Evolutionary conservation across 1,140 invertebrate species (phyloP), one percentile per base, ranked within the genome.

Genomic region (Holotrichia oblita): DNA sequence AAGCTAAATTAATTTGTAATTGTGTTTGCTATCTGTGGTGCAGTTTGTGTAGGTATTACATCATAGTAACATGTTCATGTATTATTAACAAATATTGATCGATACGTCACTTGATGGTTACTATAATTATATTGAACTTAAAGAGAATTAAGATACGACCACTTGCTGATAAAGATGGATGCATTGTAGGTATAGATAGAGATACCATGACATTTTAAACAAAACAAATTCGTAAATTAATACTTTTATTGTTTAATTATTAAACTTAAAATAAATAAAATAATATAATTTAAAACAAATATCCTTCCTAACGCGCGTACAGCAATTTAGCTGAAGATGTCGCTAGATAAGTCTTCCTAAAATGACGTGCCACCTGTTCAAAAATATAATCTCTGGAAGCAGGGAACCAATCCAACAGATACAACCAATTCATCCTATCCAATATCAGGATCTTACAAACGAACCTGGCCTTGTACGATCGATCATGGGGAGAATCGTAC

Each of bases 381-480:
- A 17, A 64, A 27, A 81, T 81, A n/a, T 79, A 61, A 9, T 81
- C 61, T 3, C 41, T 44, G 6, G 79, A 75, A 12, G 80, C 80
- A 17, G 80, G 80, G 69, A 80, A 81, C 42, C 72, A 81, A 14
- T 78, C 59, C 42, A 80, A 64, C 8, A 81, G 72, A 75, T 79
- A 79, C 24, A 27, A 14, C 80, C 80, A 81, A 3, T 80, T 40
- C 6, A 42, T 69, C 55, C 59, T 77, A 6, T 77, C 69, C 27
- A 81, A 64, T 22, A 74, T 77, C 12, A 80, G n/a, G 10, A 80
- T 20, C 7, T 34, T 40, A 22, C 74, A 74, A 9, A 24, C 7
- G 7, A 73, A 78, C 64, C 77, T 74, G 2, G 79, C 77, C 12
- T 77, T 77, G 42, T 81, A 81, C 3, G 80, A 80, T 24, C 24